A percentile compares a stretch with the other conserved stretches of the same genome.
phyloP scores from a whole-genome alignment of 2,888 invertebrate genomes.

The Clanis bilineata region DNA sequence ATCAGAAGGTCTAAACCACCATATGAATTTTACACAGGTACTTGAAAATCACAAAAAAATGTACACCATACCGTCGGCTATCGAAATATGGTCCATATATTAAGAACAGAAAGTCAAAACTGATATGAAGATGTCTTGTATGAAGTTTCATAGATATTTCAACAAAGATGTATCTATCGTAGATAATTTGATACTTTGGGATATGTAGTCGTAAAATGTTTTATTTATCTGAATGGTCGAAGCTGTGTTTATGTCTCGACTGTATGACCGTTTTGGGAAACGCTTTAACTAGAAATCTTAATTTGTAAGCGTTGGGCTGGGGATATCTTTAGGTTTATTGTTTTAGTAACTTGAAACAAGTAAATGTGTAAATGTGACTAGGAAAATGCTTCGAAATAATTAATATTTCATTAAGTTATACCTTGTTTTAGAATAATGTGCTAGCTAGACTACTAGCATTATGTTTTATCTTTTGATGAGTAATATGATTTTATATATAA shows the following conservation, averaged over 20 bases:
- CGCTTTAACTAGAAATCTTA: neutral
- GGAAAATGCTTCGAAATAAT: no score
- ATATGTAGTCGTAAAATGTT: slow-evolving; percentile 32
- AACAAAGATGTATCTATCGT: slow-evolving; percentile 34
- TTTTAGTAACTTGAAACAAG: neutral
- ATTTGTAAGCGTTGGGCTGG: neutral
- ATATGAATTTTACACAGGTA: neutral
- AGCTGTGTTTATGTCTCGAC: slow-evolving; percentile 21
- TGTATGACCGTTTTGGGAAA: slow-evolving; percentile 8
- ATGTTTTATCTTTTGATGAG: no score
- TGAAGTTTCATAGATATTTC: slow-evolving; percentile 29
- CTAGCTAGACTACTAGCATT: no score
- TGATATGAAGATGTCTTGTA: neutral
- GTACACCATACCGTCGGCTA: neutral
- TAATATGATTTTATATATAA: no score
- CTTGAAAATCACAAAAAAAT: neutral
- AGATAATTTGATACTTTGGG: slow-evolving; percentile 39
- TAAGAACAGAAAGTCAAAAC: neutral
- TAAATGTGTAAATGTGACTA: no score
- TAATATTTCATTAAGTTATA: no score
- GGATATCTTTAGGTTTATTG: neutral
- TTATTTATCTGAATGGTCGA: slow-evolving; percentile 28
- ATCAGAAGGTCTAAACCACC: neutral
- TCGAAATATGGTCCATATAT: neutral
- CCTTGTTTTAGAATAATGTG: no score